phyloP scores from a whole-genome alignment of 2,113 vertebrate genomes.

The Seriola quinqueradiata region DNA sequence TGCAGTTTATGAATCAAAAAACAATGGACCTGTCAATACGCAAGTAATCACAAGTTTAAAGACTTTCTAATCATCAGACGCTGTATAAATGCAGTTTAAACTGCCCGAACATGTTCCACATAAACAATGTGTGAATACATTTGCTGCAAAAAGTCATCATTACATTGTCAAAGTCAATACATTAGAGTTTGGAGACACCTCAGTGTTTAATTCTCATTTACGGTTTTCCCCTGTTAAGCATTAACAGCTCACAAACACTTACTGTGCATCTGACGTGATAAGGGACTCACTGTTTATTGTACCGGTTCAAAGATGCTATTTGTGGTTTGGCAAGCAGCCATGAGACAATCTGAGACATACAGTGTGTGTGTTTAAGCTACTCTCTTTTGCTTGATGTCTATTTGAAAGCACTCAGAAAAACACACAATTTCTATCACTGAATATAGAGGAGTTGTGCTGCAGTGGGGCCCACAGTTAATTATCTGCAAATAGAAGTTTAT shows the following conservation, averaged over 20 bases:
- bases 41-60: not conserved
- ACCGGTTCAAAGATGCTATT: not conserved
- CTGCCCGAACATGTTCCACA: not conserved
- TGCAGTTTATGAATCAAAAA: not conserved
- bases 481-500: not conserved
- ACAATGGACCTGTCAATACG: not conserved
- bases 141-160: not conserved
- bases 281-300: not conserved
- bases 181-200: not conserved
- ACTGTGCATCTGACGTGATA: not conserved
- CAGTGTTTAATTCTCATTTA: not conserved
- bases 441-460: not conserved
- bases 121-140: not conserved
- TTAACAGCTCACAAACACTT: not conserved
- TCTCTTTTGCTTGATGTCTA: not conserved
- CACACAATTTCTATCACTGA: not conserved
- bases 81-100: not conserved
- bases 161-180: not conserved
- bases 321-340: conserved; percentile 4
- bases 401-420: not conserved
- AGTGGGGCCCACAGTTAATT: not conserved
- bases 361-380: not conserved
- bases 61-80: not conserved
- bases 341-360: not conserved
- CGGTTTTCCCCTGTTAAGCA: not conserved